Evolutionary conservation across 2,113 vertebrate genomes (phyloP), one percentile per base, ranked within the genome.

Genomic region (Proterorhinus semilunaris): DNA sequence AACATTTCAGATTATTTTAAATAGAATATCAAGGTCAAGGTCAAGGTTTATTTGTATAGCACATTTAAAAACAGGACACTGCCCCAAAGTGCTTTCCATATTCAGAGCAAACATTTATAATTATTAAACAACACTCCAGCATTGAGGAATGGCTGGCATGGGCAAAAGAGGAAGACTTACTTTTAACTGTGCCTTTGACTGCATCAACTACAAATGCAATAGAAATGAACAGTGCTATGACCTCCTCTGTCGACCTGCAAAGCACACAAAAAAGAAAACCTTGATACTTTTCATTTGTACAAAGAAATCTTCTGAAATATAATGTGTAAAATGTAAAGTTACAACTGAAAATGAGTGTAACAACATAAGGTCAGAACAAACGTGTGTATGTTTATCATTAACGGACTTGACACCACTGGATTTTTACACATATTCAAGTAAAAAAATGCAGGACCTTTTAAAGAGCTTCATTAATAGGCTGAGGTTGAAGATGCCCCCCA

Each of bases 181-280:
- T 96, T 94, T 98, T 98, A 54, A 91, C 81, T 42, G 95, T 98
- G 79, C 96, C 97, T 91, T 99, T 99, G 78, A 99, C 88, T 45
- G 98, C 98, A 69, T 99, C 98, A 9, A 95, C 92, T 81, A 98
- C 93, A 54, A 99, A 99, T 0, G 96, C 98, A 79, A 96, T 94
- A 54, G 98, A 99, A 72, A 99, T 99, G 91, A 99, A 99, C 73
- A 99, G 88, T 49, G 98, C 96, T 44, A 99, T 98, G 87, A 99
- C 95, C 86, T 99, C 98, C 89, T 99, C 98, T 43, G 94, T 98
- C 0, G 98, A 99, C 92, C 98, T 98, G 80, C 1, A 78, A 75
- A 62, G 71, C 72, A 80, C 61, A 62, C 10, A 11, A 49, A 66
- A 10, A 54, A 54, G 7, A 54, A 27, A 21, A 54, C 45, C 65